Evolutionary conservation across 92 coral and sea anemone genomes (phyloP).

Genomic region (Diadumene lineata): DNA sequence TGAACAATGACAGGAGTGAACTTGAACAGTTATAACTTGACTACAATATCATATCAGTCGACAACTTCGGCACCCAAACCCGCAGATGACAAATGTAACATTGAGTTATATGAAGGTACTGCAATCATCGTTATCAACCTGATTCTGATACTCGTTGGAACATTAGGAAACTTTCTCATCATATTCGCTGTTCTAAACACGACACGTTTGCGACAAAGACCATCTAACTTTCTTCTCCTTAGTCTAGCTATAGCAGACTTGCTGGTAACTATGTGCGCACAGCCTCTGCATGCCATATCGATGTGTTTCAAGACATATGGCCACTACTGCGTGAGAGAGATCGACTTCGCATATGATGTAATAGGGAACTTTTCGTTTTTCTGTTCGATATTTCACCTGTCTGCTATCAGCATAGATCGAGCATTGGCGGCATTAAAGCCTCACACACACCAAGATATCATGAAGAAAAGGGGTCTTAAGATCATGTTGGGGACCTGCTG

Average conservation of each 20-base stretch:
- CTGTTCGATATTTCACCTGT: slow-evolving; percentile 28
- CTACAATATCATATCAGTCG: neutral
- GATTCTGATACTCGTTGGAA: slow-evolving; percentile 17
- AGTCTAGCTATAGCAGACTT: slow-evolving; percentile 31
- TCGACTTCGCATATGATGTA: slow-evolving; percentile 24
- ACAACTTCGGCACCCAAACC: neutral
- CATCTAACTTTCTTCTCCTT: slow-evolving; percentile 29
- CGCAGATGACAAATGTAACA: slow-evolving; percentile 14
- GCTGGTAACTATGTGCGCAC: slow-evolving; percentile 24
- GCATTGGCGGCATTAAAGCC: slow-evolving; percentile 16
- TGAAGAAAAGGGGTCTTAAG: slow-evolving; percentile 27
- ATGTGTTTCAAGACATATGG: slow-evolving; percentile 10
- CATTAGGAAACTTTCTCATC: slow-evolving; percentile 28
- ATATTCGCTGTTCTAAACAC: slow-evolving; percentile 22
- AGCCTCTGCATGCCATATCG: slow-evolving; percentile 22
- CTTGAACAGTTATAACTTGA: neutral
- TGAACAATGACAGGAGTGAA: neutral
- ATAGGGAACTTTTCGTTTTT: slow-evolving; percentile 24
- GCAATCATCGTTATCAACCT: slow-evolving; percentile 32
- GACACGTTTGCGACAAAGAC: slow-evolving; percentile 19
- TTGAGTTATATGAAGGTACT: slow-evolving; percentile 39
- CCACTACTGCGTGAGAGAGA: slow-evolving; percentile 8
- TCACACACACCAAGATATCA: slow-evolving; percentile 17
- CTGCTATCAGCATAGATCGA: slow-evolving; percentile 34
- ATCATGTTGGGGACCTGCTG: slow-evolving; percentile 26